Evolutionary conservation across 2,113 vertebrate genomes (phyloP).

Genomic region (Elephantulus edwardii): DNA sequence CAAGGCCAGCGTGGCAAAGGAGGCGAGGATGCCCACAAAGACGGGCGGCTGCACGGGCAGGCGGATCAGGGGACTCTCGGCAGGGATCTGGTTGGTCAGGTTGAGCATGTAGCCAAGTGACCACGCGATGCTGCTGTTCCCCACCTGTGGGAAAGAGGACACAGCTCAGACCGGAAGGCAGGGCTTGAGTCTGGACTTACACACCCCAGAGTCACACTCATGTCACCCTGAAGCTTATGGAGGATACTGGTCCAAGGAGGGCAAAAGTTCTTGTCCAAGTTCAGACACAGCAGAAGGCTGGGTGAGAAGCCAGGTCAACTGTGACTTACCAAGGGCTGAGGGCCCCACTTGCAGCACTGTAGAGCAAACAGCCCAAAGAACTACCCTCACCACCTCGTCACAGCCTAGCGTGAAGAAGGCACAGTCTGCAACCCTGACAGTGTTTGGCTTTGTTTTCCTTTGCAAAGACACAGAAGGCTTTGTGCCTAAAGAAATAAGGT

Average conservation of each 20-base stretch:
- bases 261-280: not conserved
- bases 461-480: not conserved
- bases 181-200: not conserved
- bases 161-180: not conserved
- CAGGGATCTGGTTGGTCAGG: constrained; percentile 96
- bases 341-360: not conserved
- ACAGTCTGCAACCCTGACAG: not conserved
- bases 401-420: not conserved
- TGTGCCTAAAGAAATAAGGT: not conserved
- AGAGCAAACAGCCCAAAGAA: not conserved
- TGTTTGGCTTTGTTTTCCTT: too few relatives aligned
- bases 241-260: not conserved
- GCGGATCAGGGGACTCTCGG: constrained; percentile 85
- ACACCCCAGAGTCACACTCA: not conserved
- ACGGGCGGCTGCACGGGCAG: constrained; percentile 86
- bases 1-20: constrained; percentile 87
- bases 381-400: not conserved
- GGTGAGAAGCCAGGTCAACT: not conserved
- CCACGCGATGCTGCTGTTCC: constrained; percentile 93
- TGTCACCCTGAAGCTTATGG: not conserved
- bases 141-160: constrained; percentile 85
- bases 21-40: constrained; percentile 89
- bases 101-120: constrained; percentile 96
- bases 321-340: not conserved
- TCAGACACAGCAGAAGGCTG: not conserved